Evolutionary conservation across 2,113 vertebrate species (phyloP).

Genomic region (Burhinus bistriatus): DNA sequence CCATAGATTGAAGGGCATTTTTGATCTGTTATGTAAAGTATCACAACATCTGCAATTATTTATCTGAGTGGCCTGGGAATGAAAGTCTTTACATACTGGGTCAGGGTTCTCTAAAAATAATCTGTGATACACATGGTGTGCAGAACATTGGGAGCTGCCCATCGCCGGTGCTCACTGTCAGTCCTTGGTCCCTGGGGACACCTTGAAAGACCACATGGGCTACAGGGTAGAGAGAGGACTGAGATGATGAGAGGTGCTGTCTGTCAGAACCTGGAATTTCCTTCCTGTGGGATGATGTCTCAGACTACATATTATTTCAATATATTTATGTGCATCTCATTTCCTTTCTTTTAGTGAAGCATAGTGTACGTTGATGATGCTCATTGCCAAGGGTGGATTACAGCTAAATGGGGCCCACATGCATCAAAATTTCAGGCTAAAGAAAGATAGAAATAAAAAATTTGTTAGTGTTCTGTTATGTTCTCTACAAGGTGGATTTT

Average conservation of each 20-base stretch:
- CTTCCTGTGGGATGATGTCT: slow-evolving; percentile 9
- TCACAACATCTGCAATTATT: neutral
- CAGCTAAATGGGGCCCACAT: slow-evolving; percentile 9
- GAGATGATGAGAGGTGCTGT: neutral
- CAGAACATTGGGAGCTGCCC: neutral
- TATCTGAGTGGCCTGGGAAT: neutral
- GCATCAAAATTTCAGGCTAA: neutral
- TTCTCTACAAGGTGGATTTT: neutral
- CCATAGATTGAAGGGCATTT: neutral
- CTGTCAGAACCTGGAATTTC: slow-evolving; percentile 19
- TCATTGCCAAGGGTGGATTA: slow-evolving; percentile 7
- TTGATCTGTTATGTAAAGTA: neutral
- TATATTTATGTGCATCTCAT: slow-evolving; percentile 40
- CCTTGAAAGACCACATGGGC: neutral
- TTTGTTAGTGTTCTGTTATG: neutral
- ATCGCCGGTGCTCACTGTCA: accelerated
- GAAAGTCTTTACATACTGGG: neutral
- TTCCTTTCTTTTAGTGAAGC: slow-evolving; percentile 30
- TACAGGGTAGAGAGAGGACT: neutral
- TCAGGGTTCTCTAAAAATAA: neutral
- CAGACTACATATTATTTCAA: neutral
- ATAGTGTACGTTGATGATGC: neutral
- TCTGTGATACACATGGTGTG: neutral
- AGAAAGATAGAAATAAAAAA: neutral
- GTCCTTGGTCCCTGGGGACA: neutral